Percentiles rank a stretch among this genome's conserved stretches.
Conservation (phyloP, 2,888 invertebrate species). For the Pheosia tremula region DNA sequence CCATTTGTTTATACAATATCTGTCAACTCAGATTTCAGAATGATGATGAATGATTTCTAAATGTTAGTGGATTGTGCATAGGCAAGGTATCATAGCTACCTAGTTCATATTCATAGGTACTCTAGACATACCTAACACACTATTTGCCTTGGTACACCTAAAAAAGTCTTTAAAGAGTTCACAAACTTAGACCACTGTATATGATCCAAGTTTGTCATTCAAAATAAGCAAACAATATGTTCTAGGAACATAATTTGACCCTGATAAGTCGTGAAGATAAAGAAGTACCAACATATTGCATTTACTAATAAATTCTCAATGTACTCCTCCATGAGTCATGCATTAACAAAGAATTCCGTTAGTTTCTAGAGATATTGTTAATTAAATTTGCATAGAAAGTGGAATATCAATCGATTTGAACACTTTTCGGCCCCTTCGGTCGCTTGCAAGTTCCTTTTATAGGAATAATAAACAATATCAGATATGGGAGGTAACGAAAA, state of each 20-base stretch:
- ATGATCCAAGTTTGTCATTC: background rate
- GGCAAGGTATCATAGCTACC: no score
- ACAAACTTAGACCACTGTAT: no score
- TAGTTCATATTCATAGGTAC: no score
- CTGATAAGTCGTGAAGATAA: background rate
- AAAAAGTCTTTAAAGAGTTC: no score
- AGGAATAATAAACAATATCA: constrained; percentile 8
- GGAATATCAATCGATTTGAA: background rate
- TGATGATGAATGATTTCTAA: no score
- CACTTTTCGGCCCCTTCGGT: background rate
- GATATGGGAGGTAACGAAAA: constrained; percentile 18
- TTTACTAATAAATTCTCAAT: constrained; percentile 1
- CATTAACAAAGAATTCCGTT: background rate
- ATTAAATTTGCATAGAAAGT: background rate
- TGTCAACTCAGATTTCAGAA: no score
- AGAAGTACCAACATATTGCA: background rate
- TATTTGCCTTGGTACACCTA: no score
- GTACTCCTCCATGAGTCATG: background rate
- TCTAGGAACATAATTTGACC: background rate
- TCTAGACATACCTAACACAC: no score
- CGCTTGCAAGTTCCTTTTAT: background rate
- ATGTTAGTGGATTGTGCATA: no score
- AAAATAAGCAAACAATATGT: background rate
- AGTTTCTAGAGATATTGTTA: background rate
- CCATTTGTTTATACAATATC: no score